These are phyloP conservation scores for Phanerotoma sp. DNA, from an alignment of 2,888 invertebrate genomes.

Conservation along the genomic window DNA sequence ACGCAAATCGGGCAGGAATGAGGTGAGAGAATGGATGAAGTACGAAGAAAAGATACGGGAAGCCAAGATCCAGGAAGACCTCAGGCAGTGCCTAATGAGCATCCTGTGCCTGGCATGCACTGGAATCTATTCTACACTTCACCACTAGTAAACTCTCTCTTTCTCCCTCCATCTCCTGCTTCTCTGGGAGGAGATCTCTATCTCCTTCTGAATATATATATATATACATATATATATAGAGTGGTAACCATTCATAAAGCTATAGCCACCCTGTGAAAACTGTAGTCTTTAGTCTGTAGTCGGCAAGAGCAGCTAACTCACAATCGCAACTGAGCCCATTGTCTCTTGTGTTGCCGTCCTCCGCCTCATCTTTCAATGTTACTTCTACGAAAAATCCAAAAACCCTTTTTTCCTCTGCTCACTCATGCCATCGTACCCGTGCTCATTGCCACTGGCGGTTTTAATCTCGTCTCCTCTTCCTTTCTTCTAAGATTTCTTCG, in stretches of 20 bases:
- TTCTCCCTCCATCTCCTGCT: too few relatives aligned
- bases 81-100: conserved; percentile 56
- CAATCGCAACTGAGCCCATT: conserved; percentile 1
- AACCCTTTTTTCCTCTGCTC: not conserved
- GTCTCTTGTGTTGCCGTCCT: not conserved
- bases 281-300: too few relatives aligned
- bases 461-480: too few relatives aligned
- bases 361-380: too few relatives aligned
- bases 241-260: too few relatives aligned
- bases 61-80: conserved; percentile 44
- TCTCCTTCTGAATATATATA: too few relatives aligned
- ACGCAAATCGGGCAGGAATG: not conserved
- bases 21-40: conserved; percentile 23
- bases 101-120: conserved; percentile 46
- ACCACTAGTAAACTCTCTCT: too few relatives aligned
- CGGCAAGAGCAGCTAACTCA: not conserved
- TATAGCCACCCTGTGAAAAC: too few relatives aligned
- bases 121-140: conserved; percentile 24
- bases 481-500: too few relatives aligned
- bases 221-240: too few relatives aligned
- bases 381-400: not conserved
- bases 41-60: conserved; percentile 21
- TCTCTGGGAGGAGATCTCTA: too few relatives aligned
- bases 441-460: conserved; percentile 38
- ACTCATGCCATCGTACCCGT: too few relatives aligned